Base-by-base conservation (phyloP, 2,888 invertebrate species). In the Drosophila pseudotalamancana region DNA sequence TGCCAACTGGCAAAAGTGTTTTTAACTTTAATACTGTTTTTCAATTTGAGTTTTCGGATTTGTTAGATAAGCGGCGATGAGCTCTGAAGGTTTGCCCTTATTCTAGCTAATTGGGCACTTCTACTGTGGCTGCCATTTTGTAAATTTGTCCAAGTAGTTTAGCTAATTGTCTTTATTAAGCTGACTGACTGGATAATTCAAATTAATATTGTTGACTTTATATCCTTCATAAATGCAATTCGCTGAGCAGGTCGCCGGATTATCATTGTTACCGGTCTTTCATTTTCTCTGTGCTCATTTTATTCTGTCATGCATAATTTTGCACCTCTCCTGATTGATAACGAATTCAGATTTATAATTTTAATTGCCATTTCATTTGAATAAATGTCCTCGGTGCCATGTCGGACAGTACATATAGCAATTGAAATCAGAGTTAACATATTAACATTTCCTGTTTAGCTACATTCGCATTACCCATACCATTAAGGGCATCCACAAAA, bases 1-100 rank as follows among this genome's bases (percentile, higher is more conserved):
- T 83, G 64, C 39, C 61, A 85, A 78, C 80, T 79, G 73, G 59
- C 72, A 66, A 72, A 78, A 67, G 72, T 68, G 62, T 69, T 54
- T 82, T 56, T 27, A 63, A 60, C 76, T 64, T 79, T 43, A 59
- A 61, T 65, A 54, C 80, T 60, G 57, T 80, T 79, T 83, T 83
- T 73, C 68, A 86, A 86, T 81, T 83, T 79, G 57, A 65, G 48
- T 65, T 68, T 61, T 21, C 62, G 35, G 32, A 74, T 74, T 60
- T 50, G 8, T 12, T 42, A 50, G 53, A 60, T 64, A 39, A 18
- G 21, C 40, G 18, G 19, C 34, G 31, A 18, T 51, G 29, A 59
- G 55, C 45, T 31, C 43, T 60, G 5, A 49, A 66, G 67, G 59
- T 49, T 54, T 31, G 23, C 34, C 27, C 16, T 21, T 45, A 59